phyloP scores from a whole-genome alignment of 2,888 invertebrate species.

The Gymnoscelis rufifasciata region DNA sequence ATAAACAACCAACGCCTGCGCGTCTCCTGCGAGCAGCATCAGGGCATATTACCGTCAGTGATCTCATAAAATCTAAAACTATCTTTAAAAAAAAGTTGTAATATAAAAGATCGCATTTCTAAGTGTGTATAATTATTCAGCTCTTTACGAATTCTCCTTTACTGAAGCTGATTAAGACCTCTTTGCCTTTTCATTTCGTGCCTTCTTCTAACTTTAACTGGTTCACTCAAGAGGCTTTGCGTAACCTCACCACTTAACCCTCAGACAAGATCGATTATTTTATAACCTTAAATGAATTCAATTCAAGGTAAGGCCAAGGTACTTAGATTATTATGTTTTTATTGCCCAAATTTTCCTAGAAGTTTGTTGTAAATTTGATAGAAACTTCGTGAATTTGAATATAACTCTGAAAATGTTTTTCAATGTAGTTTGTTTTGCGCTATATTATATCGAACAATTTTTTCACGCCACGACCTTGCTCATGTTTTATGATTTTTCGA shows the following conservation, averaged over 20 bases:
- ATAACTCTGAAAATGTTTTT: too few species aligned
- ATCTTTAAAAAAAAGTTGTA: too few species aligned
- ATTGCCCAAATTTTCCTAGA: not conserved
- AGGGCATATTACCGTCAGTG: too few species aligned
- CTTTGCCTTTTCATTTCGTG: conserved; percentile 33
- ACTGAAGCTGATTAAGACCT: not conserved
- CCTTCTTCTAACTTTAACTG: conserved; percentile 33
- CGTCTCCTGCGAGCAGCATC: too few species aligned
- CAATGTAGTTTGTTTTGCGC: too few species aligned
- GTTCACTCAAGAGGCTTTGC: conserved; percentile 23
- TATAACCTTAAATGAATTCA: not conserved
- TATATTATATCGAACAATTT: too few species aligned
- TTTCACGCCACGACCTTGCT: too few species aligned
- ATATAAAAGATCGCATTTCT: not conserved
- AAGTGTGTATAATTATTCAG: not conserved
- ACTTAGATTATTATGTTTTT: not conserved
- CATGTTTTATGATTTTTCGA: too few species aligned
- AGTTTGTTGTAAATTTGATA: not conserved
- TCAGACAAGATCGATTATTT: not conserved
- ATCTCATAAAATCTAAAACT: too few species aligned
- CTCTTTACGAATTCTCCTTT: not conserved
- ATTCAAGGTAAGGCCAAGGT: not conserved
- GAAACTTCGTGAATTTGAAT: not conserved
- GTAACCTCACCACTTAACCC: not conserved
- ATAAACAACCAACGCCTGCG: too few species aligned